Base-by-base conservation (phyloP, 2,797 vertebrate species). In the Atherinosoma microstoma region DNA sequence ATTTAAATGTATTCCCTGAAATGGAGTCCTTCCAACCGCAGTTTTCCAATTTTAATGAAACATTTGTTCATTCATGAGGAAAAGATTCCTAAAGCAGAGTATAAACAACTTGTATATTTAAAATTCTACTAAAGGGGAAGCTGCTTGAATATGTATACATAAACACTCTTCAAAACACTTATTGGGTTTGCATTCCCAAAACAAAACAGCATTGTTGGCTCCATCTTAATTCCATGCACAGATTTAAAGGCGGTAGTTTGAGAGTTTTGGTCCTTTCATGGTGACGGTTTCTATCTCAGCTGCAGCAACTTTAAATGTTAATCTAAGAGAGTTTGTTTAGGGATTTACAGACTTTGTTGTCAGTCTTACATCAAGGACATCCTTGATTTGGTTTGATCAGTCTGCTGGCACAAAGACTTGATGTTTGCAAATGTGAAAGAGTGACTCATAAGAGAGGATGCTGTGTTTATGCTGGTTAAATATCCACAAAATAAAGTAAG, bases 201-300 rank as follows among this genome's bases (percentile, higher is more conserved):
- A 40, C 1, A 64, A 74, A 87, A 53, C 27, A 73, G 78, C 83
- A 59, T 35, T 0, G 74, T 87, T 86, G 83, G 85, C 80, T 40
- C 38, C 2, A 2, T 40, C 58, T 64, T 36, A 40, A 15, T 68
- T 65, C 57, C 58, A 76, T 40, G 65, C 70, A 76, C 49, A 63
- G 70, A 64, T 67, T 76, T 65, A 34, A 49, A 12, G 2, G 58
- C 49, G 42, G 66, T 54, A 70, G 64, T 73, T 67, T 72, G 22
- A 80, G 80, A 82, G 67, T 68, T 85, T 4, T 3, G 58, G 76
- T 34, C 70, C 72, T 82, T 72, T 85, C 70, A 80, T 77, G 60
- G 70, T 71, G 78, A 75, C 69, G 11, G 67, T 67, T 68, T 62
- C 60, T 36, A 45, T 38, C 61, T 65, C 64, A 9, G 78, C 69